Percentiles rank a stretch among this genome's conserved stretches.
phyloP scores from a whole-genome alignment of 2,888 invertebrate genomes.

The Lasioglossum villosulum region DNA sequence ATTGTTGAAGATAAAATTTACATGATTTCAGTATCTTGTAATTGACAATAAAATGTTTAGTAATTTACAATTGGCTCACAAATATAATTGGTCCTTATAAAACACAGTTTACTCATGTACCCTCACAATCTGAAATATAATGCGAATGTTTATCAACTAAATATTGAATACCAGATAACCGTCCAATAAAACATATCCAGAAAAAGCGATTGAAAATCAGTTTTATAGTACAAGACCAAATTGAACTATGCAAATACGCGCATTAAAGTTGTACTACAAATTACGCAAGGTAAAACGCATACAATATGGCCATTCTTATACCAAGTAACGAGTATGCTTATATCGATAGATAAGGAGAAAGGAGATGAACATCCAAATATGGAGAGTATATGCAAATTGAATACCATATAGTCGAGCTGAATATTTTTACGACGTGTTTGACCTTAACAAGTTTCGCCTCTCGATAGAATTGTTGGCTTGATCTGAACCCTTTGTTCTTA shows the following conservation, averaged over 20 bases:
- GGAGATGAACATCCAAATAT: conserved; percentile 23
- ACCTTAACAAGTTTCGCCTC: conserved; percentile 1
- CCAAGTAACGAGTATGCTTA: conserved; percentile 15
- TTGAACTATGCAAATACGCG: neutral
- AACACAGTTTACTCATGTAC: neutral
- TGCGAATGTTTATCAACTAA: neutral
- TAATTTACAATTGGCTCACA: too few species aligned
- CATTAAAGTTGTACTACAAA: neutral
- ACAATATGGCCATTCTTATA: neutral
- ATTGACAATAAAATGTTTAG: too few species aligned
- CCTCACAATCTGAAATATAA: neutral
- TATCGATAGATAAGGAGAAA: conserved; percentile 41
- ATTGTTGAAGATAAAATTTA: too few species aligned
- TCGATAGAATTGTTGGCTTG: neutral
- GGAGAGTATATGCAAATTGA: neutral
- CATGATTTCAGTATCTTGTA: too few species aligned
- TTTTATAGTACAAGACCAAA: neutral
- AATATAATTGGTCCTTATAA: neutral
- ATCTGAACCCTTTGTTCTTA: neutral
- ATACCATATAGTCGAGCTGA: neutral
- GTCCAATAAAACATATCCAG: neutral
- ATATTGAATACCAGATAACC: neutral
- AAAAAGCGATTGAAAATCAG: neutral
- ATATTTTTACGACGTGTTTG: neutral
- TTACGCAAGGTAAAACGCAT: conserved; percentile 4